Base-by-base conservation (phyloP, 2,888 invertebrate genomes). In the Sussaba pulchella region DNA sequence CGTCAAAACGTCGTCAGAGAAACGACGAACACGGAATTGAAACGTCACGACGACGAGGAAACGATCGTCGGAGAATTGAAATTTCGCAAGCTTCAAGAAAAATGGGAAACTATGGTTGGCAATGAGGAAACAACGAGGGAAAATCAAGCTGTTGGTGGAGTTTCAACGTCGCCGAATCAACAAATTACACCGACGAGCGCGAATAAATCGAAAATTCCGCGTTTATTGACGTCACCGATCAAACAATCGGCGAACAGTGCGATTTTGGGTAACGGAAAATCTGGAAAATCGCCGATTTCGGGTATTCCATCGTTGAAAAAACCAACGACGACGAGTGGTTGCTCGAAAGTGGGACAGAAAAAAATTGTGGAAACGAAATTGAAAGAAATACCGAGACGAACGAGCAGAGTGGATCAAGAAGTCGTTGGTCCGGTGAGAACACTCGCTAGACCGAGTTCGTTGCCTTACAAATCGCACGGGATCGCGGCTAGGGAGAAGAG, bases 31-130 rank as follows among this genome's bases (percentile, higher is more conserved):
- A 85, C 86, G 17, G 86, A 85, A 59, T 78, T 82, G 9, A 82
- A 80, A n/a, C 81, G 73, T 24, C 74, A 63, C 24, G 86, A 87
- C 2, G 88, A 88, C 10, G 88, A 89, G 1, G 87, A 88, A 9
- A 63, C 67, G 2, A 84, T 87, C 47, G 82, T 93, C 2, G 95
- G 94, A 66, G 95, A 95, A 19, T 94, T 94, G 79, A 95, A 96
- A 88, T 97, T 97, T 93, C 94, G 95, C 21, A 94, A 95, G 82
- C 92, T 97, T 78, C 96, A 96, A 88, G 95, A 96, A 88, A 96
- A 96, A 88, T 97, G 97, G 97, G 97, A 97, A 90, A 94, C 96
- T 93, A 93, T 97, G 83, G 95, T 95, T 84, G 94, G 94, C 10
- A 93, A 93, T 64, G 94, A 94, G 45, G 92, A 92, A 0, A 88